Evolutionary conservation across 2,113 vertebrate genomes (phyloP).

Genomic region (cattle (Bos taurus)): ARS-UCD2.0 NC_037330.1:109673501-109674000

Average conservation of each 20-base stretch:
- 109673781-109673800: not conserved
- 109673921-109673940: not conserved
- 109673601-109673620: not conserved
- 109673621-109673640: not conserved
- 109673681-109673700: not conserved
- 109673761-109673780: not conserved
- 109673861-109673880: not conserved
- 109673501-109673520: not conserved
- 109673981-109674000: not conserved
- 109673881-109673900: not conserved
- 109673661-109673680: not conserved
- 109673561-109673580: not conserved
- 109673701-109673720: not conserved
- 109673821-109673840: not conserved
- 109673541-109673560: not conserved
- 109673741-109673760: not conserved
- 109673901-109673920: not conserved
- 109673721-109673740: not conserved
- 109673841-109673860: not conserved
- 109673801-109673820: not conserved
- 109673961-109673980: not conserved
- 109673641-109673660: not conserved
- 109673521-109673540: not conserved
- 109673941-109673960: not conserved
- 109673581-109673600: not conserved